Conservation (phyloP, 2,888 invertebrate genomes). For the Nemotelus nigrinus region DNA sequence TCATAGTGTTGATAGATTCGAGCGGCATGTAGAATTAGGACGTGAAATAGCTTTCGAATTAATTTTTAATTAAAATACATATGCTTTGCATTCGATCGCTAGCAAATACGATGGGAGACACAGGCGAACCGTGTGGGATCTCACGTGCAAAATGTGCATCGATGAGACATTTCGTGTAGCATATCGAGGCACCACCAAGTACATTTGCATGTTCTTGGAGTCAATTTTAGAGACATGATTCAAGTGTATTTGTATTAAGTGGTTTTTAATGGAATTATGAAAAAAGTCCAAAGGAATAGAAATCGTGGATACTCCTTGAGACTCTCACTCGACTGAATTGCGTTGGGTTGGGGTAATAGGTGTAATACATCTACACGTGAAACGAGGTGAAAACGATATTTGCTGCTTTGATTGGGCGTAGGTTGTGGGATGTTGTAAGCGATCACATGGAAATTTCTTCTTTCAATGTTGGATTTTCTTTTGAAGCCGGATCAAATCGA, state of each 20-base stretch:
- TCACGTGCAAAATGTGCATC: background rate
- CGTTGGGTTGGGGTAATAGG: background rate
- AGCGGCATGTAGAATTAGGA: background rate
- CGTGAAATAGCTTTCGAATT: conserved; percentile 20
- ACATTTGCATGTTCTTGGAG: conserved; percentile 8
- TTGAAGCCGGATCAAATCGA: background rate
- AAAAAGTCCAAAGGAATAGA: background rate
- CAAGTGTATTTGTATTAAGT: conserved; percentile 4
- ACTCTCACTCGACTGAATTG: too few species aligned
- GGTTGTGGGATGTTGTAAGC: background rate
- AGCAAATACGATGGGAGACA: background rate
- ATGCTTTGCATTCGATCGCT: background rate
- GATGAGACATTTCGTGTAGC: background rate
- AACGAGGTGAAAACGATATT: conserved; percentile 23
- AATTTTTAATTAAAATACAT: conserved; percentile 26
- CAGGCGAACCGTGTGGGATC: background rate
- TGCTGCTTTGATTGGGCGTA: conserved; percentile 5
- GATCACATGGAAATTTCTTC: conserved; percentile 10
- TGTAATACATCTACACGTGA: conserved; percentile 3
- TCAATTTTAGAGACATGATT: conserved; percentile 37
- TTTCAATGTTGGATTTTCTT: conserved; percentile 5
- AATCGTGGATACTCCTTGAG: background rate
- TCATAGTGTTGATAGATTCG: background rate
- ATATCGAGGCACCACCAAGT: background rate
- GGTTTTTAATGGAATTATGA: background rate